Percentiles rank a stretch among this genome's conserved stretches.
Conservation (phyloP, 2,113 vertebrate genomes). For the Nematolebias whitei region DNA sequence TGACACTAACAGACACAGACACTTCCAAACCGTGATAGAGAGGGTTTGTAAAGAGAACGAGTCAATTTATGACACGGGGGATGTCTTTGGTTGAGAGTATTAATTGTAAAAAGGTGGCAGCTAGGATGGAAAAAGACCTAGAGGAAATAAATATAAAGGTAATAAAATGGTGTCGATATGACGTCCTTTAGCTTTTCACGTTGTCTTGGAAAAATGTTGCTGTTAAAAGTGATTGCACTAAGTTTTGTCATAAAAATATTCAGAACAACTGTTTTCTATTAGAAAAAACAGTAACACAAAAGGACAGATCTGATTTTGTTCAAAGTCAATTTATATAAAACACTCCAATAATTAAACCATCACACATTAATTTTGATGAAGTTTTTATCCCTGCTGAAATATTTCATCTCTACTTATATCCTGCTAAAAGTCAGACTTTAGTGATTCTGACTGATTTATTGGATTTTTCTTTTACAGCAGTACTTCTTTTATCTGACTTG, state of each 20-base stretch:
- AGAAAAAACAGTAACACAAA: too few relatives aligned
- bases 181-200: background rate
- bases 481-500: background rate
- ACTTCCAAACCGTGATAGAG: constrained; percentile 29
- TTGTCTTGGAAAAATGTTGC: background rate
- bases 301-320: too few relatives aligned
- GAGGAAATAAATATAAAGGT: constrained; percentile 9
- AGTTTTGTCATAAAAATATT: background rate
- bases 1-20: constrained; percentile 38
- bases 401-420: background rate
- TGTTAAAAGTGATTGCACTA: background rate
- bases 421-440: background rate
- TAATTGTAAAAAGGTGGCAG: constrained; percentile 18
- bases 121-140: constrained; percentile 7
- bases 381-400: too few relatives aligned
- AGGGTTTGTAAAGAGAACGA: constrained; percentile 8
- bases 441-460: too few relatives aligned
- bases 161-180: background rate
- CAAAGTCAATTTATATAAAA: background rate
- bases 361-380: too few relatives aligned
- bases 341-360: background rate
- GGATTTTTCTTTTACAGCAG: background rate
- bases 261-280: too few relatives aligned
- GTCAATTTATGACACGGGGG: constrained; percentile 15
- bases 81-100: constrained; percentile 20